Percentiles rank a stretch among this genome's conserved stretches.
phyloP scores from a whole-genome alignment of 1,140 invertebrate species.

The Diorhabda sublineata region DNA sequence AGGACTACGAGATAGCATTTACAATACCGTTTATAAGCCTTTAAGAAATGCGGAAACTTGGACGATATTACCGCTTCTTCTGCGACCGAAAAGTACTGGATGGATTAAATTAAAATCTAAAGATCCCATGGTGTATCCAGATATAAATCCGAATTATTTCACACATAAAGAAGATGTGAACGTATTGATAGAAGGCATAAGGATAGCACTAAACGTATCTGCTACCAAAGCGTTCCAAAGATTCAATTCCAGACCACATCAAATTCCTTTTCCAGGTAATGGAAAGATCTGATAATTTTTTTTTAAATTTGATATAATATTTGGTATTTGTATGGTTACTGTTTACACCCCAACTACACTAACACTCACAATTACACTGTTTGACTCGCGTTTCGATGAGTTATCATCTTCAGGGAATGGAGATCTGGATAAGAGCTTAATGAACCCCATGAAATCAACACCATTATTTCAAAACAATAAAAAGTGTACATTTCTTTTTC shows the following conservation, averaged over 20 bases:
- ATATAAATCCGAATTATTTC: slow-evolving; percentile 91
- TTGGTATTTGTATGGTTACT: no score
- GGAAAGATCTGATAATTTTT: no score
- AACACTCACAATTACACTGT: no score
- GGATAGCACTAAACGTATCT: slow-evolving; percentile 74
- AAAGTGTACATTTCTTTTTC: no score
- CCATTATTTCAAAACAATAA: no score
- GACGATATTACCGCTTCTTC: slow-evolving; percentile 73
- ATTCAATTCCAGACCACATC: slow-evolving; percentile 72
- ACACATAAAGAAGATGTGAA: slow-evolving; percentile 73
- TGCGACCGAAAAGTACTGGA: slow-evolving; percentile 79
- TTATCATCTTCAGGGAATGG: no score
- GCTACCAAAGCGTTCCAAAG: slow-evolving; percentile 74
- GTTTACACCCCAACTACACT: no score
- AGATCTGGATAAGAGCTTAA: no score
- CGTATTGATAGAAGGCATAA: slow-evolving; percentile 74
- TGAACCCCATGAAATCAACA: no score
- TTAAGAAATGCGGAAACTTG: slow-evolving; percentile 73
- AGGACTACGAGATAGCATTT: slow-evolving; percentile 73
- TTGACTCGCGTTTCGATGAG: no score
- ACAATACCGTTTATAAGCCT: slow-evolving; percentile 81
- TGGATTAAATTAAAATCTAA: slow-evolving; percentile 70
- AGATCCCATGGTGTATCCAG: slow-evolving; percentile 77
- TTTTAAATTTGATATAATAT: no score
- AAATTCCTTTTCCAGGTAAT: slow-evolving; percentile 67